Evolutionary conservation across 1,140 invertebrate species (phyloP), one percentile per base, ranked within the genome.

Genomic region (Eufriesea mexicana): DNA sequence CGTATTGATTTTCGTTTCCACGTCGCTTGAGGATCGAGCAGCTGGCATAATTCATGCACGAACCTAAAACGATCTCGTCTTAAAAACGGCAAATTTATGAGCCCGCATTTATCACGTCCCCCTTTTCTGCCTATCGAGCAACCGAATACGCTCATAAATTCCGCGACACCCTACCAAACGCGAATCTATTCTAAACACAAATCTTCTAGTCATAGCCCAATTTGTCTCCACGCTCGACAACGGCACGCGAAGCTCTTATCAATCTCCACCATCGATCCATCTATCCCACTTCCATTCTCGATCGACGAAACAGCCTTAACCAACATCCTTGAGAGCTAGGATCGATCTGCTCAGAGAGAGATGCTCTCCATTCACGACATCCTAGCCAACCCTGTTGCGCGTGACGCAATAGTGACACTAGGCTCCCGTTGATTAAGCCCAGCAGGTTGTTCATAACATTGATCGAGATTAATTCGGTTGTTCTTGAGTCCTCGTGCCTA

Each of bases 71-170:
- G 47, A 55, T 55, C 70, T 55, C 12, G 28, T 42, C 47, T 72
- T 55, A 55, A 72, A 55, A 72, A 72, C 20, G 14, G 51, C 25
- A 20, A 72, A 72, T 72, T 55, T 72, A 72, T 55, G 70, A 72
- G 54, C n/a, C 51, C 12, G 35, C 51, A 55, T 72, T 72, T 55
- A 18, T 55, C 70, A 23, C 28, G 12, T 20, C 25, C 6, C 66
- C 10, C 20, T 8, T 23, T 72, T 42, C 28, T 72, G 7, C 18
- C 25, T 55, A 72, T 72, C 45, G 49, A 72, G 49, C 51, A 72
- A 55, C 51, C 49, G 51, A 72, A 72, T 72, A 55, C 28, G 51
- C 20, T 18, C 28, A 16, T 72, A 72, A 55, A 72, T 72, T 0
- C 20, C 49, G 20, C 18, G 28, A 35, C 10, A 42, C 25, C 28